Base-by-base conservation (phyloP, 2,797 vertebrate species). In the Florisuga fusca region DNA sequence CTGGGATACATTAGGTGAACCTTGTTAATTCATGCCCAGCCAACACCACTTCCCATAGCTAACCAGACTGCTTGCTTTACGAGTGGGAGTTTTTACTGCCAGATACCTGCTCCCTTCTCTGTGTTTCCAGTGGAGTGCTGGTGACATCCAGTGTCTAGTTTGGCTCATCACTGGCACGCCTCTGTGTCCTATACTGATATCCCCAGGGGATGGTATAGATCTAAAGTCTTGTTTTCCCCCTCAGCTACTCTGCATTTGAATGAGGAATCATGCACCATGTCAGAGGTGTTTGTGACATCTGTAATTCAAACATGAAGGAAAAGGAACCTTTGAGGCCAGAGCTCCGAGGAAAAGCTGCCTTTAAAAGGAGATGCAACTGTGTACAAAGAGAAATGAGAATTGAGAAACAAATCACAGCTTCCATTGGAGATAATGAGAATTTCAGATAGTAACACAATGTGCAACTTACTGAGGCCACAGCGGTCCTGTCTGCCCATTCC, bases 101-200 rank as follows among this genome's bases (percentile, higher is more conserved):
- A 93, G 81, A 89, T 90, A 84, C 74, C 77, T 95, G 87, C 82
- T 93, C 76, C 43, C n/a, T 64, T 62, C 87, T 61, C 85, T n/a
- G 51, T 73, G 50, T 95, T 88, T 73, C 92, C 95, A 95, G 85
- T 85, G 72, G 88, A 95, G 87, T 90, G 69, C 87, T 91, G 89
- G 92, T 91, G 93, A 95, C 74, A 95, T 90, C 79, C 93, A 95
- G 78, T 96, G 96, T 96, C 90, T 93, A 79, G 77, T 95, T 64
- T 84, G 77, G 7, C 64, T 90, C 95, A 92, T 76, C 79, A 94
- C 57, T 77, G 88, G 59, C 48, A 51, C 1, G 3, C 12, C 0
- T 54, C 19, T 79, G 36, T 92, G 90, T 89, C 58, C 69, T 77
- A 2, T 43, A 41, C 63, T 58, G 55, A 31, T 81, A 71, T 93